phyloP scores from a whole-genome alignment of 2,797 vertebrate genomes.

The Paguma larvata region DNA sequence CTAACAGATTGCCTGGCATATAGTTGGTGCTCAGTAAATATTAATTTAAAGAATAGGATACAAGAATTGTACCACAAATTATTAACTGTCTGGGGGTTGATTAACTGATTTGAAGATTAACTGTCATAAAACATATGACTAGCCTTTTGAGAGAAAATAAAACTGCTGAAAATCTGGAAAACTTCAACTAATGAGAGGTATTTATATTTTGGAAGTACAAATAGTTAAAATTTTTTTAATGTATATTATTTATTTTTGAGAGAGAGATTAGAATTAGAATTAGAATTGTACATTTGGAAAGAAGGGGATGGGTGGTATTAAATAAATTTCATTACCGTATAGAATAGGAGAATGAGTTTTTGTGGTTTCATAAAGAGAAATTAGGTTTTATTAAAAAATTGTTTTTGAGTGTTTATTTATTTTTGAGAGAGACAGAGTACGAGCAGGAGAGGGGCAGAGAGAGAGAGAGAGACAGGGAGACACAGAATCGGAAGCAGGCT shows the following conservation, averaged over 20 bases:
- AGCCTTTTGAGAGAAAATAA: conserved; percentile 6
- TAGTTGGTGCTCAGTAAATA: conserved; percentile 20
- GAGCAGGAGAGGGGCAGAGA: too few species aligned
- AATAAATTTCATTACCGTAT: conserved; percentile 3
- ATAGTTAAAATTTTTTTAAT: not conserved
- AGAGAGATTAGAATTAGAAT: not conserved
- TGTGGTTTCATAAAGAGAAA: conserved; percentile 30
- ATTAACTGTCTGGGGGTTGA: conserved; percentile 5
- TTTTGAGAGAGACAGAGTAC: too few species aligned
- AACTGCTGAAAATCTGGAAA: conserved; percentile 44
- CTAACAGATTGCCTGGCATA: not conserved
- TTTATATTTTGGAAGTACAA: not conserved
- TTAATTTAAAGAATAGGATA: conserved; percentile 42
- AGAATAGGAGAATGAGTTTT: conserved; percentile 32
- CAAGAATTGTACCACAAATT: not conserved
- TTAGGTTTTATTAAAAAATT: not conserved
- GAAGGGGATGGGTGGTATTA: not conserved
- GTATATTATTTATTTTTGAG: too few species aligned
- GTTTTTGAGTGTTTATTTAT: too few species aligned
- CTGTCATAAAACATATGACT: conserved; percentile 44
- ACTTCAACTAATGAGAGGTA: not conserved
- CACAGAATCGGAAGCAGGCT: too few species aligned
- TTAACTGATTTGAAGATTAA: conserved; percentile 19
- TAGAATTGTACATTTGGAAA: conserved; percentile 19
- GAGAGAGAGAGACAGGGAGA: too few species aligned